Conservation (phyloP, 1,140 invertebrate species). For the Macrobrachium nipponense region DNA sequence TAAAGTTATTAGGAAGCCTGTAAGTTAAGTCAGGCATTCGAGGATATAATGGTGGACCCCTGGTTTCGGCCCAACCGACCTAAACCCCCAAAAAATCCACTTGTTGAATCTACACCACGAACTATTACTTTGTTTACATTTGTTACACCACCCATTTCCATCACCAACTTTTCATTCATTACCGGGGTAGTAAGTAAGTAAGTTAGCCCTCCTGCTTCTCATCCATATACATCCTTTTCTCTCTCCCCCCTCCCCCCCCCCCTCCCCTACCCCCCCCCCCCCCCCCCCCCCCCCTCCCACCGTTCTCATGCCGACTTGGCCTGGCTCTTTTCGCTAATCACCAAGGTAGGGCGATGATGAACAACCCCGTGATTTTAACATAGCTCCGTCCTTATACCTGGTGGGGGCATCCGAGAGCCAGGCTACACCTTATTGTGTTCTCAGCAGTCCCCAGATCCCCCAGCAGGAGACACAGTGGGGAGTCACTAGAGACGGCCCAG, state of each 20-base stretch:
- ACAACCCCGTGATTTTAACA: slow-evolving; percentile 36
- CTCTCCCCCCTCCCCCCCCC: neutral
- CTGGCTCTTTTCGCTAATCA: slow-evolving; percentile 30
- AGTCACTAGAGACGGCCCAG: slow-evolving; percentile 23
- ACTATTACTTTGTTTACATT: neutral
- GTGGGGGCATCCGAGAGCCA: slow-evolving; percentile 21
- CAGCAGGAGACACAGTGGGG: slow-evolving; percentile 49
- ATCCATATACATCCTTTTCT: neutral
- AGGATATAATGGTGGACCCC: no score
- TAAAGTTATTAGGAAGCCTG: no score
- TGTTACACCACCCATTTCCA: slow-evolving; percentile 16
- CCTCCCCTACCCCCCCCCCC: neutral
- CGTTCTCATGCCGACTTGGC: neutral
- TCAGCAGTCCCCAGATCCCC: slow-evolving; percentile 12
- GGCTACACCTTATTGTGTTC: slow-evolving; percentile 55
- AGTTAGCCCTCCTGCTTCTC: neutral
- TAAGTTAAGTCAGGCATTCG: no score
- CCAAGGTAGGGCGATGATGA: slow-evolving; percentile 42
- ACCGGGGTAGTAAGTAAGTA: no score
- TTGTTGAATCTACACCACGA: neutral
- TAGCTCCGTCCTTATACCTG: slow-evolving; percentile 33
- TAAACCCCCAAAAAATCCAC: no score
- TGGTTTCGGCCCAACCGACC: no score
- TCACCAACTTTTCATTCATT: neutral
- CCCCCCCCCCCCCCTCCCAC: neutral